Base-by-base conservation (phyloP, 2,797 vertebrate species). In the Clarias platycephalus region DNA sequence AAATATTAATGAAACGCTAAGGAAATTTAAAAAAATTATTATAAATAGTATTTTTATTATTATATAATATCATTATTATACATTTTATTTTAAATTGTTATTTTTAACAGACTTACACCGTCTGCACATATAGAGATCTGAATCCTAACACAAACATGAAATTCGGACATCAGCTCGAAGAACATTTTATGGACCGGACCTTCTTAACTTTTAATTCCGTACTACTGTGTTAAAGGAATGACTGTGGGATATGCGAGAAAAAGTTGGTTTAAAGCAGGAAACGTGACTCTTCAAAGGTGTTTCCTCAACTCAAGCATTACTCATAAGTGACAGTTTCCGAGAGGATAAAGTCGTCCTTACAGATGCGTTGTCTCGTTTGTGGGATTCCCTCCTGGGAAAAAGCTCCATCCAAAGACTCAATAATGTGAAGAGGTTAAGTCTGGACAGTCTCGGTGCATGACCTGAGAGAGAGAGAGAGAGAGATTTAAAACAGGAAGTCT, bases 331-430 rank as follows among this genome's bases (percentile, higher is more conserved):
- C 5, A 34, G 9, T 40, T 15, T 75, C 31, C 20, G 18, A 40
- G 26, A 71, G 64, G 49, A 86, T 53, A 62, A 66, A 9, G n/a
- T 0, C 58, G 12, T 31, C 62, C 81, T 62, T 92, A 96, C 95
- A 88, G 92, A 92, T 81, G 90, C 91, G 83, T 88, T 92, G 78
- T 85, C 49, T 13, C 8, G 70, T 26, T 53, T 89, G 53, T 84
- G 79, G 3, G 88, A 84, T 79, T 93, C 90, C 34, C 89, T 85
- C 0, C 91, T 94, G 24, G 97, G 97, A 84, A 98, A 98, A 63
- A 97, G 93, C 88, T 99, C 97, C 97, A 99, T 97, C 98, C 97
- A 98, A 84, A 99, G 93, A 89, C 97, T 98, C 89, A 99, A 86
- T 86, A 99, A 88, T 40, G 96, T 98, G 84, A 97, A 98, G 82